Percentiles rank a stretch among this genome's conserved stretches.
phyloP scores from a whole-genome alignment of 1,140 invertebrate species.

The Drosophila neocordata region DNA sequence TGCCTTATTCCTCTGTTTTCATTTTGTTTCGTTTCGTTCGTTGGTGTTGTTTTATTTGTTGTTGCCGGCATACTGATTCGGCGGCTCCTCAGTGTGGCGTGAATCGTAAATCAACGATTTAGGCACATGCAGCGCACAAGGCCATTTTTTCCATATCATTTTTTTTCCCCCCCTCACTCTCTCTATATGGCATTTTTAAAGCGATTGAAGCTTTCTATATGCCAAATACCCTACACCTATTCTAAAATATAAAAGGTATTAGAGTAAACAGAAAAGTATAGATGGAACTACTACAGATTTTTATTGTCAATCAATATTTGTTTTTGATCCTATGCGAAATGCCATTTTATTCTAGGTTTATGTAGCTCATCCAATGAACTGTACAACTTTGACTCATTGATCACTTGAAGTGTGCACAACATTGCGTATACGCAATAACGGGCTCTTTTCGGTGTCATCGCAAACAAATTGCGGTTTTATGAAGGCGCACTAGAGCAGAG shows the following conservation, averaged over 20 bases:
- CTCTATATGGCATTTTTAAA: slow-evolving; percentile 63
- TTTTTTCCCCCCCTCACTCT: slow-evolving; percentile 20
- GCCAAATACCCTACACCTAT: slow-evolving; percentile 37
- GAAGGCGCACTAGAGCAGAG: too few relatives aligned
- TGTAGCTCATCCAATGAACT: slow-evolving; percentile 11
- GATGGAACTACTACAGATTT: not conserved
- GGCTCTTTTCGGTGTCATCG: slow-evolving; percentile 14
- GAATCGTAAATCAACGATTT: slow-evolving; percentile 82
- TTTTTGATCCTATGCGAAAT: not conserved
- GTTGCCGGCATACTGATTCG: slow-evolving; percentile 56
- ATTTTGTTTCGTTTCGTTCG: not conserved
- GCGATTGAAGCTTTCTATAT: slow-evolving; percentile 12
- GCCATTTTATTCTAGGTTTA: not conserved
- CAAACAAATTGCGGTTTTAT: not conserved
- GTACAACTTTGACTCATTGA: slow-evolving; percentile 1
- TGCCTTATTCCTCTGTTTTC: not conserved
- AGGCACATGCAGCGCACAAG: slow-evolving; percentile 71
- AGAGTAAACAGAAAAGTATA: not conserved
- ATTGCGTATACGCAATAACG: slow-evolving; percentile 74
- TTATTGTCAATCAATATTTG: not conserved
- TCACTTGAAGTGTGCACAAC: slow-evolving; percentile 37
- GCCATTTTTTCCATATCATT: slow-evolving; percentile 51
- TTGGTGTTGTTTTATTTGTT: slow-evolving; percentile 20
- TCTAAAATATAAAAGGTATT: not conserved
- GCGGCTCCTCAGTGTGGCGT: slow-evolving; percentile 75